Evolutionary conservation across 2,113 vertebrate species (phyloP).

Genomic region (Calidris pygmaea): DNA sequence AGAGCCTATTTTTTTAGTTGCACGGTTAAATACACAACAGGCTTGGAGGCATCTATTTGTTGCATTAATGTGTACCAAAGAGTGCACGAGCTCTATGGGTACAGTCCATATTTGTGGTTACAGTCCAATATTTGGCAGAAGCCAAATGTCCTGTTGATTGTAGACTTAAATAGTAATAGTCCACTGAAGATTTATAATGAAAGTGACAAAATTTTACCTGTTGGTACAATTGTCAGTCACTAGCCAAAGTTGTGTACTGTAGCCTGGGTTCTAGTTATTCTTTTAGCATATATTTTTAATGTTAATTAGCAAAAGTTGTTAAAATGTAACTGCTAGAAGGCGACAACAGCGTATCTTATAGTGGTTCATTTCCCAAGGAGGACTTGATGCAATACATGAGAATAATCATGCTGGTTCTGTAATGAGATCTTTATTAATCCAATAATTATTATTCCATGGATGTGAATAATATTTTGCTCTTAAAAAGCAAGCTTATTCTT

Average conservation of each 20-base stretch:
- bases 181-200: background rate
- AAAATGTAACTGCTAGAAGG: background rate
- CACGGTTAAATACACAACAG: background rate
- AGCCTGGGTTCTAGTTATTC: background rate
- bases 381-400: background rate
- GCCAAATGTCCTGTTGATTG: background rate
- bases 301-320: constrained; percentile 19
- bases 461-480: background rate
- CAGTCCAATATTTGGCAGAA: background rate
- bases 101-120: accelerated
- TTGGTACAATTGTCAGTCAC: background rate
- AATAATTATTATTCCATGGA: background rate
- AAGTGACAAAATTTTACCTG: background rate
- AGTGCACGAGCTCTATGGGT: background rate
- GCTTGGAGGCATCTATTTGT: background rate
- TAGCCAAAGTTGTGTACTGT: background rate
- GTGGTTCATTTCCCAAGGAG: background rate
- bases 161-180: background rate
- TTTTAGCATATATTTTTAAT: constrained; percentile 22
- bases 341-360: background rate
- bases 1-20: background rate
- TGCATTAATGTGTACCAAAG: background rate
- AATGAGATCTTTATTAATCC: constrained; percentile 52
- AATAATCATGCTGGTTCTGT: constrained; percentile 4
- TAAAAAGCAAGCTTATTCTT: background rate